phyloP scores from a whole-genome alignment of 2,113 vertebrate genomes.

The Isurus oxyrinchus region DNA sequence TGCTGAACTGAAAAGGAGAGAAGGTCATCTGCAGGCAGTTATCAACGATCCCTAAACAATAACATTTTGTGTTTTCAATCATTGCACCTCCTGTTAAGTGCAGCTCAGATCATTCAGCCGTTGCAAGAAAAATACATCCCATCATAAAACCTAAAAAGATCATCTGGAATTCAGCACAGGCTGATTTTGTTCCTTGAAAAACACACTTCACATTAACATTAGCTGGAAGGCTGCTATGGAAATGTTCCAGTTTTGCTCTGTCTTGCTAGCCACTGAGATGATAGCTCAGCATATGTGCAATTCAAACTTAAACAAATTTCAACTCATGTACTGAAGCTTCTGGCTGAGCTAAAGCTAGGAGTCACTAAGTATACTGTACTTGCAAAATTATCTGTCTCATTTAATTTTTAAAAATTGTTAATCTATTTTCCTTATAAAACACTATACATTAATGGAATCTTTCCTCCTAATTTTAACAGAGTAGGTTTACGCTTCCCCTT shows the following conservation, averaged over 20 bases:
- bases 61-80: neutral
- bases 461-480: neutral
- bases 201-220: neutral
- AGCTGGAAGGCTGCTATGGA: neutral
- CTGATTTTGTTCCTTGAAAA: neutral
- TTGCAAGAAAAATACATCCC: neutral
- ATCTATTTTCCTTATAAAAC: slow-evolving; percentile 19
- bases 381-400: neutral
- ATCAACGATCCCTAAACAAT: neutral
- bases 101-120: neutral
- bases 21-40: neutral
- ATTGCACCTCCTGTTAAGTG: neutral
- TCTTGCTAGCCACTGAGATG: too few relatives aligned
- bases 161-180: neutral
- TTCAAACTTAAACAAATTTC: slow-evolving; percentile 1
- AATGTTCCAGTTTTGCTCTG: neutral
- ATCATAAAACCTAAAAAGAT: neutral
- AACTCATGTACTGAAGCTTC: neutral
- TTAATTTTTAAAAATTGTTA: neutral
- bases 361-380: neutral
- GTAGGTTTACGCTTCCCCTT: neutral
- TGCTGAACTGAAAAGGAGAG: neutral
- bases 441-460: neutral
- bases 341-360: neutral
- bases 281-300: neutral